These are phyloP conservation scores for Megaustenia siamemsis DNA, from an alignment of 2,888 invertebrate species.

Conservation along the genomic window DNA sequence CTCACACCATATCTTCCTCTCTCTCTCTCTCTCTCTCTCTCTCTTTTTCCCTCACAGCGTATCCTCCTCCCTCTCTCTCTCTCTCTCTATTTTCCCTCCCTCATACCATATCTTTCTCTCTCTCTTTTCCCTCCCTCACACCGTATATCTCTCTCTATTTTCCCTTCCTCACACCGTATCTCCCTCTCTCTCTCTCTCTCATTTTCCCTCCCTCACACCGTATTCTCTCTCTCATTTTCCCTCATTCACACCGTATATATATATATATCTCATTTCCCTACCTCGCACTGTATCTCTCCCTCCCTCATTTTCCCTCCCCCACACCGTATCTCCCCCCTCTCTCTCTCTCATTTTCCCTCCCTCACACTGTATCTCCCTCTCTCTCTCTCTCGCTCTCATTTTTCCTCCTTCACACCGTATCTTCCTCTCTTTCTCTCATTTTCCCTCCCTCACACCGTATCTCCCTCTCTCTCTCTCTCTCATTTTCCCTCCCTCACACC, in stretches of 20 bases:
- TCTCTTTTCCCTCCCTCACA: background rate
- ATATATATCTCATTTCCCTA: background rate
- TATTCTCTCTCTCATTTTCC: background rate
- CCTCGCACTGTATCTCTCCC: background rate
- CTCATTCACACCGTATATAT: background rate
- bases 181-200: background rate
- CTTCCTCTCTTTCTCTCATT: background rate
- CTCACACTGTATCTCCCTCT: background rate
- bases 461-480: background rate
- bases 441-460: background rate
- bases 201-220: too few species aligned
- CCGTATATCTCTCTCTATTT: background rate
- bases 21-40: background rate
- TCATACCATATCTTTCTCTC: background rate
- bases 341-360: background rate
- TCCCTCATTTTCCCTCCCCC: background rate
- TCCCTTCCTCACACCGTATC: background rate
- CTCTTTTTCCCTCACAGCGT: background rate
- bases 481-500: background rate
- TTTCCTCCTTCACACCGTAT: background rate
- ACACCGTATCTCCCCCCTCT: background rate
- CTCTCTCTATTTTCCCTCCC: background rate
- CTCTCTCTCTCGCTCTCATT: background rate
- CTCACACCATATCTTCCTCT: slow-evolving; percentile 17
- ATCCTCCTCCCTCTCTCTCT: background rate